Percentiles rank a stretch among this genome's conserved stretches.
Evolutionary conservation across 2,888 invertebrate genomes (phyloP).

Genomic region (Fragum sueziense): DNA sequence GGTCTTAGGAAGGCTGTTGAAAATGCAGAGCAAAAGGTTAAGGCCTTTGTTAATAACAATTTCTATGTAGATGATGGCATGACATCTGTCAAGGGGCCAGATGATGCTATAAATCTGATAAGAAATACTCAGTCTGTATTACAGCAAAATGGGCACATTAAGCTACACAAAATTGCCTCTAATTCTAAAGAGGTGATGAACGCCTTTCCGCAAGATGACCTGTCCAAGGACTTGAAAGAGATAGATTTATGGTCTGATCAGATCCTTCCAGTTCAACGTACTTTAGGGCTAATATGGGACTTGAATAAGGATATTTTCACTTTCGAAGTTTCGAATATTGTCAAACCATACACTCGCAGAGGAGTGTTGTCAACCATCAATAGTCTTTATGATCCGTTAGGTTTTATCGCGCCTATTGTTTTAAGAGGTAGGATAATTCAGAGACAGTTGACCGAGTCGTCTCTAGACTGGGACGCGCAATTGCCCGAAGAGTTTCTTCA

Average conservation of each 20-base stretch:
- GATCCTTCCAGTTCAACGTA: not conserved
- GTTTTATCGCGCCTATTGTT: constrained; percentile 56
- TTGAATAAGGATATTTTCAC: constrained; percentile 53
- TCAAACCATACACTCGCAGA: constrained; percentile 49
- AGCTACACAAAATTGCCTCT: constrained; percentile 58
- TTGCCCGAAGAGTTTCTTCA: constrained; percentile 14
- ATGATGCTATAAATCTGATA: constrained; percentile 9
- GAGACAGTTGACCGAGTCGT: constrained; percentile 34
- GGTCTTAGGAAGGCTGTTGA: not conserved
- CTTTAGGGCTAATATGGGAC: constrained; percentile 50
- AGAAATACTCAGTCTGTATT: constrained; percentile 39
- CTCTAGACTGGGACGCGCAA: constrained; percentile 58
- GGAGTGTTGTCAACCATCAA: constrained; percentile 60
- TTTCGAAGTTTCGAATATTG: constrained; percentile 28
- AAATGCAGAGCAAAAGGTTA: not conserved
- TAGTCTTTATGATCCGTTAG: constrained; percentile 61
- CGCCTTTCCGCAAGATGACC: constrained; percentile 45
- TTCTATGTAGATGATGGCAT: constrained; percentile 21
- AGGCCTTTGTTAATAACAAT: not conserved
- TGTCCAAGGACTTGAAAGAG: constrained; percentile 45
- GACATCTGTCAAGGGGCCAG: not conserved
- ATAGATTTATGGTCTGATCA: constrained; percentile 42
- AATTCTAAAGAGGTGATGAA: constrained; percentile 46
- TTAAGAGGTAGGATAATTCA: constrained; percentile 57
- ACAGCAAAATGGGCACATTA: constrained; percentile 35